These are phyloP conservation scores for Columbina picui DNA, from an alignment of 2,113 vertebrate species.

Conservation along the genomic window DNA sequence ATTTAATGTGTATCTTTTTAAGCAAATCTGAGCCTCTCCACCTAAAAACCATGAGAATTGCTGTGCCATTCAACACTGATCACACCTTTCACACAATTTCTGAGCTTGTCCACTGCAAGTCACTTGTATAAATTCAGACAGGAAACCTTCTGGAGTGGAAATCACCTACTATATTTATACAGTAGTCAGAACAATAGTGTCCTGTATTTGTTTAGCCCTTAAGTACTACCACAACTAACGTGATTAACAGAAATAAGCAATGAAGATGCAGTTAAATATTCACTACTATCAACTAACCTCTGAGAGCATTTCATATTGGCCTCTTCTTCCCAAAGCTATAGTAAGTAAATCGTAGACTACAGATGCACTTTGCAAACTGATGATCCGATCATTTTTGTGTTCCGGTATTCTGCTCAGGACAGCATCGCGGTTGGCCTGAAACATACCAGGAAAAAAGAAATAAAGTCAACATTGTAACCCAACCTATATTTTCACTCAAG, in stretches of 20 bases:
- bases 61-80: background rate
- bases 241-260: background rate
- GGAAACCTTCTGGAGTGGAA: background rate
- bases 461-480: background rate
- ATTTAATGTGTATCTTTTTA: background rate
- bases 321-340: slow-evolving; percentile 94
- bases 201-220: background rate
- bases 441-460: background rate
- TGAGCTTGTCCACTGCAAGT: background rate
- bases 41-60: background rate
- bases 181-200: background rate
- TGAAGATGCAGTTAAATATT: background rate
- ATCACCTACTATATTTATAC: background rate
- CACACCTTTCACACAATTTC: background rate
- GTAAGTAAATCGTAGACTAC: slow-evolving; percentile 97
- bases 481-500: background rate
- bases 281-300: slow-evolving; percentile 80
- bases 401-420: slow-evolving; percentile 97
- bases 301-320: slow-evolving; percentile 98
- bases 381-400: slow-evolving; percentile 94
- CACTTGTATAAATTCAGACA: background rate
- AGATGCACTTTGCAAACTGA: slow-evolving; percentile 96
- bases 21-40: background rate
- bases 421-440: slow-evolving; percentile 94
- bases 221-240: background rate